These are phyloP conservation scores for Heliconius aoede DNA, from an alignment of 2,888 invertebrate species.

Conservation along the genomic window DNA sequence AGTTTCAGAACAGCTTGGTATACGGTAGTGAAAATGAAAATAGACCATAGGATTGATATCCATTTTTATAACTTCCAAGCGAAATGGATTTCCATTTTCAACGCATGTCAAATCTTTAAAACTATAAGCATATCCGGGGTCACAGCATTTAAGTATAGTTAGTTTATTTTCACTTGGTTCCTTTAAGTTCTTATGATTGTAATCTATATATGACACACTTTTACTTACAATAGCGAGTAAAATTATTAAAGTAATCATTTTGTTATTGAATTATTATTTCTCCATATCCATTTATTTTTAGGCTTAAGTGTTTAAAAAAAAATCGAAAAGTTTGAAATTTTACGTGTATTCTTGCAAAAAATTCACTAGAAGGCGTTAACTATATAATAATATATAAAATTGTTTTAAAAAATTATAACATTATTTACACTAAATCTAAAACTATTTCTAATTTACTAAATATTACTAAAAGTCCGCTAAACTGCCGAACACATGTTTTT, in stretches of 20 bases:
- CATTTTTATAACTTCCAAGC: not conserved
- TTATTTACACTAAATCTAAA: not conserved
- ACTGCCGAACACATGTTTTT: not conserved
- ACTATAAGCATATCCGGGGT: not conserved
- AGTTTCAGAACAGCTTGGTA: not conserved
- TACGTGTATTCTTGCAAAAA: not conserved
- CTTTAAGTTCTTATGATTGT: not conserved
- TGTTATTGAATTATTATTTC: not conserved
- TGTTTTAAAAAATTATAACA: not conserved
- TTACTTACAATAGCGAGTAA: slow-evolving; percentile 2
- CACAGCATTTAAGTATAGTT: slow-evolving; percentile 18
- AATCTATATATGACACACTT: not conserved
- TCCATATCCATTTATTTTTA: not conserved
- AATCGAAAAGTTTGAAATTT: not conserved
- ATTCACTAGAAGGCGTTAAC: not conserved
- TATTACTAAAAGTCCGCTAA: not conserved
- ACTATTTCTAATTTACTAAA: not conserved
- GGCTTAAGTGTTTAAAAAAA: not conserved
- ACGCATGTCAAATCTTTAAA: slow-evolving; percentile 9
- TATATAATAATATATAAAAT: not conserved
- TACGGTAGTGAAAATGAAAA: not conserved
- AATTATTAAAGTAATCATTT: slow-evolving; percentile 3
- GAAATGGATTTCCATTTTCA: slow-evolving; percentile 11
- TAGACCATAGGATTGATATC: not conserved
- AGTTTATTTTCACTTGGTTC: not conserved